Evolutionary conservation across 2,113 vertebrate genomes (phyloP), one percentile per base, ranked within the genome.

Genomic region (Colistium nudipinnis): DNA sequence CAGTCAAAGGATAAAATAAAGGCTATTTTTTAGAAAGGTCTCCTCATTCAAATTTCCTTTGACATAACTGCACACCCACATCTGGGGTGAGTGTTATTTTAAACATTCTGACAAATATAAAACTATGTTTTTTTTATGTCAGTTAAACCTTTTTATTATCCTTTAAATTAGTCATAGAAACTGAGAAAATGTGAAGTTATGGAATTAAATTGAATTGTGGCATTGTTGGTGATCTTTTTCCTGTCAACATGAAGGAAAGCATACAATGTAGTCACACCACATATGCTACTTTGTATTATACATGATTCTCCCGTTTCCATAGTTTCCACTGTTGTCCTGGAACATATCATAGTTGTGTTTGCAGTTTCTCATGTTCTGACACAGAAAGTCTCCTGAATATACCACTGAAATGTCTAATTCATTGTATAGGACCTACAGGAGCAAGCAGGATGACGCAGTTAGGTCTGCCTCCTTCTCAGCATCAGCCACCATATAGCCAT

Each of bases 401-500:
- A n/a, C n/a, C n/a, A n/a, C n/a, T n/a, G n/a, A n/a, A n/a, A n/a
- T n/a, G n/a, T n/a, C n/a, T n/a, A n/a, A n/a, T 56, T 62, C 44
- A 74, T 72, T 74, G 48, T 69, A 60, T 47, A 17, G 63, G 63
- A 59, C 76, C 75, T 80, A 56, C 62, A 39, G 52, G 66, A 71
- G 73, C 80, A 85, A 70, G 45, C 80, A 77, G 73, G 71, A 83
- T 73, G 76, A 78, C 65, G 78, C 28, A 6, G 59, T 49, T 70
- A 53, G 19, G 33, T 78, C 55, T 43, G n/a, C 70, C 74, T 62
- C 63, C 69, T 67, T 56, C 80, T 68, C 61, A 63, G 43, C 25
- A 56, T 64, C 72, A 14, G 64, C 62, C 81, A 84, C 47, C 64
- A 54, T 62, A 53, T 55, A 49, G 74, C 90, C 85, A 93, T 94